Conservation (phyloP, 2,888 invertebrate genomes). For the Pediacus dermestoides region DNA sequence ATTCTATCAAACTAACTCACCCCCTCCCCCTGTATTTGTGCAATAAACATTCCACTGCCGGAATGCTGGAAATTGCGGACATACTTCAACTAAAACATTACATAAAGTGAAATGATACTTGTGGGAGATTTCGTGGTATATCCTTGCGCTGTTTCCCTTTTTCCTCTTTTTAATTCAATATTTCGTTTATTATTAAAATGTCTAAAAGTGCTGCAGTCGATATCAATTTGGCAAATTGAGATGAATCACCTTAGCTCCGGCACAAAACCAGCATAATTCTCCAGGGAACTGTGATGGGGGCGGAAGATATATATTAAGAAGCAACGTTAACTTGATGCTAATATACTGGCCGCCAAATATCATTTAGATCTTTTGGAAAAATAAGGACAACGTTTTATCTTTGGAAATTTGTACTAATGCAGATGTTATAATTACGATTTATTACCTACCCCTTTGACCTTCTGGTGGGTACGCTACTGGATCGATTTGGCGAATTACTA, state of each 20-base stretch:
- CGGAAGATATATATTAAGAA: conserved; percentile 28
- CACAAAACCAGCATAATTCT: conserved; percentile 7
- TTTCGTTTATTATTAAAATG: conserved; percentile 20
- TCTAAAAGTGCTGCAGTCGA: conserved; percentile 25
- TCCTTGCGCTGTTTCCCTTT: too few species aligned
- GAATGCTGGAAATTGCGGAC: too few species aligned
- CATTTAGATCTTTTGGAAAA: conserved; percentile 6
- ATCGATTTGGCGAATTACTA: too few species aligned
- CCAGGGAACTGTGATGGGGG: conserved; percentile 16
- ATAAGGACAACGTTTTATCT: conserved; percentile 6
- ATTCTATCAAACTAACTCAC: too few species aligned
- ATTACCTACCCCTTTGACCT: too few species aligned
- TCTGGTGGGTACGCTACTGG: too few species aligned
- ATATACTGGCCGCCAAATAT: conserved; percentile 25
- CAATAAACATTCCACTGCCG: too few species aligned
- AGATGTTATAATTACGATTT: too few species aligned
- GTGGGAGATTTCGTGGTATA: too few species aligned
- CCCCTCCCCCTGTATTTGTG: too few species aligned
- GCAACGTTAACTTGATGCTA: conserved; percentile 27
- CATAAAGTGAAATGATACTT: too few species aligned
- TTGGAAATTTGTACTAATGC: conserved; percentile 16
- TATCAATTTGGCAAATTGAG: conserved; percentile 37
- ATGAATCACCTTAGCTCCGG: conserved; percentile 27
- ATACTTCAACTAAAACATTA: too few species aligned
- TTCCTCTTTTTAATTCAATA: conserved; percentile 25